Conservation (phyloP, 2,888 invertebrate genomes). For the Meliscaeva auricollis region DNA sequence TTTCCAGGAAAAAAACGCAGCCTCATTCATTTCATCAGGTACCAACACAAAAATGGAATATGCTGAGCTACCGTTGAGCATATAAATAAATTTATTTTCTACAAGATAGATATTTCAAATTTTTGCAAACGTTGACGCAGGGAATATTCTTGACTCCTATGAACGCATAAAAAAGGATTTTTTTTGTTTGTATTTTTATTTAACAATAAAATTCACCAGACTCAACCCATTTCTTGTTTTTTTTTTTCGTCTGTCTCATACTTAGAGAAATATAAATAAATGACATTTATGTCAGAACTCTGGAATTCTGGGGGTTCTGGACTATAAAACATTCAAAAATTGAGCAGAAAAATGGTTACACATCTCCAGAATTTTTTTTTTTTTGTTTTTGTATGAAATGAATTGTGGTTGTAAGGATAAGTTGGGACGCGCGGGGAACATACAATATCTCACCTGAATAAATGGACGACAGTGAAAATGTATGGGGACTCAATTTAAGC, state of each 20-base stretch:
- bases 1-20: conserved; percentile 6
- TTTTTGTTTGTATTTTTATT: no score
- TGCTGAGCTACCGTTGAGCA: conserved; percentile 1
- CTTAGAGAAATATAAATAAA: conserved; percentile 35
- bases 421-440: not conserved
- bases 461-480: not conserved
- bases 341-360: conserved; percentile 41
- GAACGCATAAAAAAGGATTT: not conserved
- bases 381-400: not conserved
- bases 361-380: conserved; percentile 6
- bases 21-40: conserved; percentile 11
- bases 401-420: conserved; percentile 4
- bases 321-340: conserved; percentile 12
- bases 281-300: conserved; percentile 28
- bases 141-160: not conserved
- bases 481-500: conserved; percentile 4
- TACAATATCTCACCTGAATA: conserved; percentile 37
- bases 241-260: not conserved
- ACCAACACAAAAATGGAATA: not conserved
- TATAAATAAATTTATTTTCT: conserved; percentile 11
- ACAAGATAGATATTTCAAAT: conserved; percentile 26
- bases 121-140: conserved; percentile 6
- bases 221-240: not conserved
- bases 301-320: conserved; percentile 15
- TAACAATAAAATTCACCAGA: conserved; percentile 12